Evolutionary conservation across 2,113 vertebrate species (phyloP), one percentile per base, ranked within the genome.

Genomic region (Mesitornis unicolor): DNA sequence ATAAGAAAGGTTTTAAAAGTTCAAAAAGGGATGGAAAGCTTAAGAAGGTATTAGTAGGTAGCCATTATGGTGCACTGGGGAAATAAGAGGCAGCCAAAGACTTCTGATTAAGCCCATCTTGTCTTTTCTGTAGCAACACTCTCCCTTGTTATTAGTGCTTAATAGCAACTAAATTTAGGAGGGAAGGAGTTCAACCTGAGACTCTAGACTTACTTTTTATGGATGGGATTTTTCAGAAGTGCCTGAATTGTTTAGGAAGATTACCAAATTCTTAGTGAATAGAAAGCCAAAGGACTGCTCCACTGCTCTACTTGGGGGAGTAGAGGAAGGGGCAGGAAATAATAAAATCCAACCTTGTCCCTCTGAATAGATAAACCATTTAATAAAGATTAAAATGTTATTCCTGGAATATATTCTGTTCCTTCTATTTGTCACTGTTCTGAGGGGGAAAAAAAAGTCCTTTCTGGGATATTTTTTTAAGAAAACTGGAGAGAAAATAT

Each of bases 141-240:
- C 38, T 81, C 50, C n/a, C 48, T 87, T 68, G 33, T 71, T 92
- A 56, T 51, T 92, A 75, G 56, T 45, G 24, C 57, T 63, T 64
- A 89, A 56, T 61, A 85, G 50, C 26, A 76, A 53, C 61, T 87
- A 48, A 76, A 85, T 94, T 77, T 81, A 90, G 71, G 63, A 84
- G 63, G 50, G 54, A 68, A 61, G 51, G 22, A 83, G 73, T 70
- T 89, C 33, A 77, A 0, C 18, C 31, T 71, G 51, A 84, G 40
- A 43, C 35, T 76, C n/a, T 22, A 80, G 42, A n/a, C 57, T 85
- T 91, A 5, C 4, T 25, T 77, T 88, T 65, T 69, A 69, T 68
- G 43, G 43, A 29, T 38, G 40, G 13, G n/a, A 45, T 48, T 84
- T 94, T 89, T 75, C 56, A 84, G 48, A 89, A 91, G 20, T 64